Evolutionary conservation across 2,888 invertebrate species (phyloP).

Genomic region (Papilio elwesi): DNA sequence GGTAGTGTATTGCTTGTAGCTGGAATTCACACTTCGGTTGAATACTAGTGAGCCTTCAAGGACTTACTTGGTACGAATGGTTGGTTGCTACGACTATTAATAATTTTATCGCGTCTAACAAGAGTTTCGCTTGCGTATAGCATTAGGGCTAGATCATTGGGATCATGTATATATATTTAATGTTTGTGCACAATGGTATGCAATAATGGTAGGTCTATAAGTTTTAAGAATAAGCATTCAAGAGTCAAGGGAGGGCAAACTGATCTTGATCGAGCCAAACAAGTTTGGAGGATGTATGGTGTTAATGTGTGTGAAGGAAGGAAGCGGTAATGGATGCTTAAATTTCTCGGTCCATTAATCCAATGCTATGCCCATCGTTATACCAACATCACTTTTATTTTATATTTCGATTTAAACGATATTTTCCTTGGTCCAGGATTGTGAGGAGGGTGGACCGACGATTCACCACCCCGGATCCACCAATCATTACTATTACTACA

Average conservation of each 20-base stretch:
- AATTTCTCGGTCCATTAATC: conserved; percentile 20
- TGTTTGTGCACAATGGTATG: neutral
- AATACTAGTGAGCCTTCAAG: conserved; percentile 43
- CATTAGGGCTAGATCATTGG: neutral
- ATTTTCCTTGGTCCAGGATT: too few species aligned
- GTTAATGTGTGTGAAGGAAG: conserved; percentile 3
- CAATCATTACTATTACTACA: too few species aligned
- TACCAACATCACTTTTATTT: neutral
- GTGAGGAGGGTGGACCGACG: too few species aligned
- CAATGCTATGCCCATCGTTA: neutral
- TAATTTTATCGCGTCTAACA: conserved; percentile 31
- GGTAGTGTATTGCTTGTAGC: conserved; percentile 54
- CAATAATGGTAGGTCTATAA: neutral
- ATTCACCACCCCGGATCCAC: too few species aligned
- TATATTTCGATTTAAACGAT: neutral
- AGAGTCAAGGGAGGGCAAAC: conserved; percentile 21
- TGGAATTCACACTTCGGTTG: conserved; percentile 51
- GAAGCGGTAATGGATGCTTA: conserved; percentile 8
- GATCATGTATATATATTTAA: neutral
- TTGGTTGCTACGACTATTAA: conserved; percentile 22
- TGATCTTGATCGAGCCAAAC: conserved; percentile 14
- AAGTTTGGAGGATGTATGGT: conserved; percentile 17
- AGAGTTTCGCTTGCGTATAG: conserved; percentile 6
- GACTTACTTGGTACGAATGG: conserved; percentile 39
- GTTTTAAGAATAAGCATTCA: conserved; percentile 5